phyloP scores from a whole-genome alignment of 1,140 invertebrate species.

The Oedothorax gibbosus region DNA sequence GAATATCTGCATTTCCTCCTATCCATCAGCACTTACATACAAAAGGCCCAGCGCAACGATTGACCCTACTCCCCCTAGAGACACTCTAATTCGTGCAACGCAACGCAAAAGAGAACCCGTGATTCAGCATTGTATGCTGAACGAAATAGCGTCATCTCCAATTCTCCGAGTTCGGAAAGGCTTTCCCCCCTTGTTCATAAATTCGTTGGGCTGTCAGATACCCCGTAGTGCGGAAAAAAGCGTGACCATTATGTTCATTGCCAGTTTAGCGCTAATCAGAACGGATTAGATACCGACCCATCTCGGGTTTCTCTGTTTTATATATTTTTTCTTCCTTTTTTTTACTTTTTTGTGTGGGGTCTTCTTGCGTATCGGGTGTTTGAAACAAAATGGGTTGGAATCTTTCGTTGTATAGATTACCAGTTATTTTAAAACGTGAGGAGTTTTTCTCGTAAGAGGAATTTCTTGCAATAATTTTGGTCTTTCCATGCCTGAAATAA shows the following conservation, averaged over 20 bases:
- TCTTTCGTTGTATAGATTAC: no score
- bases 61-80: constrained; percentile 33
- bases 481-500: no score
- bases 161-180: constrained; percentile 5
- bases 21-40: constrained; percentile 6
- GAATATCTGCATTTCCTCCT: constrained; percentile 1
- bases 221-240: constrained; percentile 49
- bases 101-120: constrained; percentile 23
- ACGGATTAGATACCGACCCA: constrained; percentile 54
- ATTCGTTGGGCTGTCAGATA: constrained; percentile 43
- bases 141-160: constrained; percentile 19
- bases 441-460: no score
- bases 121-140: constrained; percentile 51
- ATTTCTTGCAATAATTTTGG: no score
- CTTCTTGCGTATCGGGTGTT: no score
- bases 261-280: constrained; percentile 58
- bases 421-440: no score
- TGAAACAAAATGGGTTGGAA: no score
- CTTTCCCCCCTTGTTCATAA: constrained; percentile 36
- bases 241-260: constrained; percentile 59
- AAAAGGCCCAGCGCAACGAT: constrained; percentile 9
- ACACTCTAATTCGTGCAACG: constrained; percentile 32
- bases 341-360: background rate
- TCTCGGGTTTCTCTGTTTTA: constrained; percentile 27
- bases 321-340: background rate